Evolutionary conservation across 2,888 invertebrate genomes (phyloP), one percentile per base, ranked within the genome.

Genomic region (Myopa tessellatipennis): DNA sequence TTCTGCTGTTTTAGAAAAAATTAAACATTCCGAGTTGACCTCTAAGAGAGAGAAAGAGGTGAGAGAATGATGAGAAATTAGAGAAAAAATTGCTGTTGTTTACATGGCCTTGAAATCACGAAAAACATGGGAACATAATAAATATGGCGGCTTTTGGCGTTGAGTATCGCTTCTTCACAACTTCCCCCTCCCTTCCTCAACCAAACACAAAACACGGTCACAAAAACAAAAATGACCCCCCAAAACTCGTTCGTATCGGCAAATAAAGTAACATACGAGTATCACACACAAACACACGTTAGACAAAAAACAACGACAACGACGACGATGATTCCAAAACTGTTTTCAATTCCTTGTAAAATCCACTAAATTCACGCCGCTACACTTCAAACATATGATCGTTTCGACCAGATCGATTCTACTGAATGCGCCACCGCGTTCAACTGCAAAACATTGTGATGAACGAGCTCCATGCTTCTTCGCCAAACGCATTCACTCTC

Each of bases 381-480:
- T 81, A 81, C 82, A 82, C 82, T 82, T 83, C 81, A 80, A 83
- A 78, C 85, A 86, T 84, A 83, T 85, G 85, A 84, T 85, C 85
- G 82, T 84, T 84, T 83, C 88, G 87, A 87, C 88, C 87, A 88
- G 87, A 87, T 87, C 88, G 85, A 87, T 87, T 88, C 87, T 87
- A 87, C 87, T 87, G 85, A 88, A 84, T 80, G 81, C 82, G 14
- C 10, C 75, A 77, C 58, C 69, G 67, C 26, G 61, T 18, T 70
- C 70, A 26, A 61, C 58, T 50, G n/a, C 40, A 68, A 67, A 63
- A 45, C 63, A 16, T 40, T 55, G 74, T 38, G 36, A n/a, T 73
- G 14, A 50, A 61, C 63, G 73, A 50, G 73, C 55, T 55, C 71
- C 10, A 34, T 58, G 34, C 71, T 4, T 38, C 36, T 26, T 26